Base-by-base conservation (phyloP, 1,140 invertebrate species). In the Calliphora vicina region DNA sequence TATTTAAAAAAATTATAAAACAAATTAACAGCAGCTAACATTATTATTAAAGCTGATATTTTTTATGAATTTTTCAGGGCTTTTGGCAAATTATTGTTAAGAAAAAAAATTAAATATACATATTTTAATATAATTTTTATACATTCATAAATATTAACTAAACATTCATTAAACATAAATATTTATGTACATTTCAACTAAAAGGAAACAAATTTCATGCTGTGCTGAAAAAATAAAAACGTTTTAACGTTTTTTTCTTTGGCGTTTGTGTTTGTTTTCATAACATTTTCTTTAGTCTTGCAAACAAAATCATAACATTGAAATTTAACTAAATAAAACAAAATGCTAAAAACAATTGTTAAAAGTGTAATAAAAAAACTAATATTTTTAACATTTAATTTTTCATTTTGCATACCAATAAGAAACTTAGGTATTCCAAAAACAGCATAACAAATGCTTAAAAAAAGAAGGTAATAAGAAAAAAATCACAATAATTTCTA, bases 401-500 rank as follows among this genome's bases (percentile, higher is more conserved):
- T 76, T 76, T 76, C 61, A 57, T 2, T 67, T 76, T 43, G 73
- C 74, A 78, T 78, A 78, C 74, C 74, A 78, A 78, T 43, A 43
- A 78, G 25, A 78, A 78, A 78, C 42, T 78, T 78, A 23, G 74
- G 74, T 78, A 78, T 78, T 78, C 74, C 74, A 78, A 78, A 78
- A 43, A 78, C 74, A 78, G 74, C 35, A 78, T 78, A 78, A 78
- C 74, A 78, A 78, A 78, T 78, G 74, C 74, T 78, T 78, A 43
- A 78, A 78, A 42, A 78, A 10, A 78, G n/a, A 78, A 45, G 25
- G 35, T 78, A 76, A 78, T 43, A 45, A 43, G 12, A 78, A 43
- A 78, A 78, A 76, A 20, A 81, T 81, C 80, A 81, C 80, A 81
- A 81, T 81, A 81, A 81, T 81, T 81, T 81, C 80, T 57, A 67